Conservation (phyloP, 2,113 vertebrate genomes). For the Trematocara unimaculatum region DNA sequence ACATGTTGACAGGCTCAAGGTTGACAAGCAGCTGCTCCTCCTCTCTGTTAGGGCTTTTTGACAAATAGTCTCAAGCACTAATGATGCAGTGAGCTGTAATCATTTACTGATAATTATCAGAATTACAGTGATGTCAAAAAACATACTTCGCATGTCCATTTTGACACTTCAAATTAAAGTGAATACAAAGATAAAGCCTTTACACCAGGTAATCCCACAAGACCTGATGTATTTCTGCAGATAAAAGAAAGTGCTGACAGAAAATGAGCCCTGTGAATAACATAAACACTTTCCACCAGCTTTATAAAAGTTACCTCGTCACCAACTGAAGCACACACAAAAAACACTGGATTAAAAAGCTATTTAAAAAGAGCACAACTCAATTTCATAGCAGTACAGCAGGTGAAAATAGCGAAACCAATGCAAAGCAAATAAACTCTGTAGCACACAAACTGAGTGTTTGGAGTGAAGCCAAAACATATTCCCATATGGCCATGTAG, state of each 20-base stretch:
- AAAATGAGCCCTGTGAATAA: not conserved
- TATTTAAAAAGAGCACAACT: not conserved
- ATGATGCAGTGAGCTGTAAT: not conserved
- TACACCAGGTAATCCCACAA: not conserved
- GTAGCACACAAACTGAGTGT: conserved; percentile 25
- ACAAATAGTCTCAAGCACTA: not conserved
- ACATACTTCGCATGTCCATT: not conserved
- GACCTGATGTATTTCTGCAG: not conserved
- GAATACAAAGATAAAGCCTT: not conserved
- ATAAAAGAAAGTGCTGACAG: not conserved
- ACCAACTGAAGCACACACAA: not conserved
- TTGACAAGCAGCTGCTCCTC: conserved; percentile 27
- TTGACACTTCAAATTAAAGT: not conserved
- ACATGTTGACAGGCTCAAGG: conserved; percentile 30
- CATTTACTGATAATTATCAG: not conserved
- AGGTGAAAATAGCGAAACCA: not conserved
- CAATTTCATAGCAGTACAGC: not conserved
- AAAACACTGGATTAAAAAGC: not conserved
- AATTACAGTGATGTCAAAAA: not conserved
- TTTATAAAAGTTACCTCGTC: not conserved
- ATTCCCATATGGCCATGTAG: conserved; percentile 76
- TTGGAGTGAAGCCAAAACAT: conserved; percentile 73
- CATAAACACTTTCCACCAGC: not conserved
- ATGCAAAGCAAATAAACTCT: not conserved
- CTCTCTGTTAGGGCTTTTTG: not conserved